A percentile compares a stretch with the other conserved stretches of the same genome.
Evolutionary conservation across 1,140 invertebrate species (phyloP).

Genomic region (Cydia strobilella): DNA sequence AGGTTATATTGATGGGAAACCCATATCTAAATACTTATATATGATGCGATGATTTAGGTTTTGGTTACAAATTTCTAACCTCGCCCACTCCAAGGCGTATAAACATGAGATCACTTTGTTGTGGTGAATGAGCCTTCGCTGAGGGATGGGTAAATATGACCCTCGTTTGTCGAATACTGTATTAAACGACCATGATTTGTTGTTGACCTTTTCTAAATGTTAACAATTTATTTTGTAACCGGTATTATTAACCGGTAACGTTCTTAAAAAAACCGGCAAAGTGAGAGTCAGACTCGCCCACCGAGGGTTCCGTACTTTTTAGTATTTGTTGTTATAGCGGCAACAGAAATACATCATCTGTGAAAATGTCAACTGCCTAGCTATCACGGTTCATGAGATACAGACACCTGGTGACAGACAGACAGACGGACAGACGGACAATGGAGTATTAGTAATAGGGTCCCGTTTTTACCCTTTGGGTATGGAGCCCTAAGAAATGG

Average conservation of each 20-base stretch:
- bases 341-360: too few species aligned
- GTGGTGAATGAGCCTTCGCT: constrained; percentile 35
- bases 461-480: too few species aligned
- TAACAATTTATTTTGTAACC: constrained; percentile 36
- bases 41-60: neutral
- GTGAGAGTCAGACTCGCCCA: too few species aligned
- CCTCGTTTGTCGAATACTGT: constrained; percentile 36
- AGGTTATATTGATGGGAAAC: neutral
- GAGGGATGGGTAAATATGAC: constrained; percentile 35
- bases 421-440: too few species aligned
- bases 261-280: too few species aligned
- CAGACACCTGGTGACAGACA: too few species aligned
- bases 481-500: too few species aligned
- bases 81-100: constrained; percentile 36
- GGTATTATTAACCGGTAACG: neutral
- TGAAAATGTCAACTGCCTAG: too few species aligned
- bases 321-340: too few species aligned
- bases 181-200: constrained; percentile 42
- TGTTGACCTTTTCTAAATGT: constrained; percentile 39
- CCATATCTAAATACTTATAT: neutral
- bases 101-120: constrained; percentile 36
- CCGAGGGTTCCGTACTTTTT: too few species aligned
- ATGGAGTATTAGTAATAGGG: too few species aligned
- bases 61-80: constrained; percentile 23
- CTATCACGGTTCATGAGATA: too few species aligned